Evolutionary conservation across 2,113 vertebrate species (phyloP).

Genomic region (Cheilinus undulatus): DNA sequence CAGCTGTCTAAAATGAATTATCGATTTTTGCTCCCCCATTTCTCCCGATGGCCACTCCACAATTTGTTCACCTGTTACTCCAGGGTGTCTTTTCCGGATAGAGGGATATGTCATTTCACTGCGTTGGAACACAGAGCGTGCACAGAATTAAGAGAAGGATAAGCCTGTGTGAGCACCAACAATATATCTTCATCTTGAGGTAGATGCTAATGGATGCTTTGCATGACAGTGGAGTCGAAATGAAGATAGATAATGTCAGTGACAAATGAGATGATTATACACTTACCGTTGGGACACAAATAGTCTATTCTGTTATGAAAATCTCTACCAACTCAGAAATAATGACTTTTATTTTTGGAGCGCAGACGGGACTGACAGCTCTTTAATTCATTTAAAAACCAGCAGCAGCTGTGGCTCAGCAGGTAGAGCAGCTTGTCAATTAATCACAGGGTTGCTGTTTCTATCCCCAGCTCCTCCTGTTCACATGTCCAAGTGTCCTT

Average conservation of each 20-base stretch:
- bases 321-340: not conserved
- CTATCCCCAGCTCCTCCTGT: not conserved
- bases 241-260: conserved; percentile 32
- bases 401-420: conserved; percentile 1
- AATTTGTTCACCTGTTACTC: conserved; percentile 73
- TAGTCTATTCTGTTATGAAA: not conserved
- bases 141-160: conserved; percentile 35
- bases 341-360: conserved; percentile 2
- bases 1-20: conserved; percentile 73
- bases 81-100: conserved; percentile 37
- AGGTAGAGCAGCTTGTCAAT: conserved; percentile 3
- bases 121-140: conserved; percentile 32
- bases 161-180: conserved; percentile 11
- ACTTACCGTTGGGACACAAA: conserved; percentile 1
- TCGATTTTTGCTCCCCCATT: conserved; percentile 62
- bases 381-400: not conserved
- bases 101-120: conserved; percentile 42
- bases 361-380: not conserved
- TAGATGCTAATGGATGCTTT: conserved; percentile 10
- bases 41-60: conserved; percentile 54
- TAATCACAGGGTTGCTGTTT: not conserved
- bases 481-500: not conserved
- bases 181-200: conserved; percentile 17
- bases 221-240: conserved; percentile 15
- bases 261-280: not conserved